Evolutionary conservation across 1,140 invertebrate genomes (phyloP), one percentile per base, ranked within the genome.

Genomic region (Zophobas morio): DNA sequence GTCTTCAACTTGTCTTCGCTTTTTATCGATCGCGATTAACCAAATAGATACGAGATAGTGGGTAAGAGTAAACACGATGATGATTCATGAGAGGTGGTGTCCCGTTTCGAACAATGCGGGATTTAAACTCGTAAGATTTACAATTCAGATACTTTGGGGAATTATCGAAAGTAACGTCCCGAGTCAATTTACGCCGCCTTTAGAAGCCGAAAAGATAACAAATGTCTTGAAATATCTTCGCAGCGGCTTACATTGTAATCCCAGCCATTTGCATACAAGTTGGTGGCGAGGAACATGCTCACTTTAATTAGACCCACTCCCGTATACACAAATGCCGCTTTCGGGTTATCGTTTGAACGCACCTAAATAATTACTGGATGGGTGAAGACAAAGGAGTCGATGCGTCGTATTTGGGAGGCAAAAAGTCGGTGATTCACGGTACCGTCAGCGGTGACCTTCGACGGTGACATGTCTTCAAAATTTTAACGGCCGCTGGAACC

Each of bases 211-310:
- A 57, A 57, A 57, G 54, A 57, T 57, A 57, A 57, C 54, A 57
- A 57, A 57, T 33, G 54, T 57, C 54, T 57, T n/a, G 54, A 57
- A 57, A 57, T 57, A 57, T 35, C 54, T 57, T 57, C 54, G n/a
- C 6, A 57, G 34, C 20, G 54, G 6, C 34, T 57, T 57, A 57
- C 54, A 57, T 33, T 35, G 20, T 57, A 57, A 57, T 57, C 54
- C 54, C 54, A 57, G 1, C 20, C 32, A 57, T 57, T 57, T 57
- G 54, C 54, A 57, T 57, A 57, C 54, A 57, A 57, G 54, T 57
- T 57, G 54, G 54, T 57, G 54, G 54, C 54, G 34, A 57, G 54
- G 54, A 57, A 57, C 54, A 57, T 57, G 54, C 54, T 57, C 54
- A 57, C 20, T 57, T 57, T 57, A 57, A 57, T 57, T 57, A 57